Evolutionary conservation across 2,888 invertebrate genomes (phyloP), one percentile per base, ranked within the genome.

Genomic region (Platycheirus albimanus): DNA sequence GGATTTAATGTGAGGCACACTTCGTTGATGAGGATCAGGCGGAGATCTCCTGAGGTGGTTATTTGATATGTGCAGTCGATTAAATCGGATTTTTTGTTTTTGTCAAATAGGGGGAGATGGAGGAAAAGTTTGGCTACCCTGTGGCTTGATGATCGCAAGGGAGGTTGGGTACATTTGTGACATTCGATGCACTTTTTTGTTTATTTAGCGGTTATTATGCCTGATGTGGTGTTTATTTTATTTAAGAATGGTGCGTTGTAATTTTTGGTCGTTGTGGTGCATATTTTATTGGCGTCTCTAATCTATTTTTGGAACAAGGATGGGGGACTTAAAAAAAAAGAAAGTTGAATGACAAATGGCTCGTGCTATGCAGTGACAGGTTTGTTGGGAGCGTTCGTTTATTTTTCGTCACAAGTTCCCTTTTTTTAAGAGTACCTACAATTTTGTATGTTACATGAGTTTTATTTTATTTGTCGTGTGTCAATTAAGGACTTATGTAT

Each of bases 301-400:
- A 17, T 30, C 78, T 83, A 83, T 83, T 78, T 83, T 78, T 17
- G 49, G 13, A 43, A 30, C 24, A 43, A 24, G 10, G 69, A 64
- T 47, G 69, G 20, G 49, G 38, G 49, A 54, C 3, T 49, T 43
- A 58, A 36, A 20, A 20, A 36, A 36, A 54, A n/a, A 56, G 71
- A 77, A 49, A 45, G 63, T 83, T 77, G 63, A 72, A 74, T 83
- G 83, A 83, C 83, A 83, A 83, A 83, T 83, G 83, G 77, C 83
- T 83, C 69, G 78, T 78, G 78, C 67, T 72, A 78, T 41, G 45
- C 24, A 78, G 67, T 83, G 83, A 78, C 83, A 83, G 83, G 83
- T 83, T 77, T 77, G 72, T 51, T 71, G 58, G 49, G 43, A 83
- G 71, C 63, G 64, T 71, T 54, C 43, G 69, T 58, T 64, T 17